Percentiles rank a stretch among this genome's conserved stretches.
These are phyloP conservation scores for Dasypogon diadema DNA, from an alignment of 2,888 invertebrate genomes.

Conservation along the genomic window DNA sequence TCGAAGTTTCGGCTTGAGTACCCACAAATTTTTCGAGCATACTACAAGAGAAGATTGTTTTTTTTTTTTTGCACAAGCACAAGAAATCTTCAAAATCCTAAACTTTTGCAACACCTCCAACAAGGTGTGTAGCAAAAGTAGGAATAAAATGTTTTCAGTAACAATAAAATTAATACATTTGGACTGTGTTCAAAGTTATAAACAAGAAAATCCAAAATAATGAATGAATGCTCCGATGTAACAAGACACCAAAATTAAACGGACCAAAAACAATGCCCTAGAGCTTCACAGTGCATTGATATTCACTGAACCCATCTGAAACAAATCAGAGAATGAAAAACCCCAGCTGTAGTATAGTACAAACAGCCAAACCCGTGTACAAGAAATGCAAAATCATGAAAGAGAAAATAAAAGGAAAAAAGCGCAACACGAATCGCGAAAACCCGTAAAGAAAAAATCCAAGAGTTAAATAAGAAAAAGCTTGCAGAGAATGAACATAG, in stretches of 20 bases:
- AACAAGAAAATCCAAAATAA: conserved; percentile 4
- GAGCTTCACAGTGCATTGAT: conserved; percentile 58
- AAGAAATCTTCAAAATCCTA: no score
- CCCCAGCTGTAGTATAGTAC: not conserved
- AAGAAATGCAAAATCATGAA: not conserved
- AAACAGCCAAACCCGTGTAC: not conserved
- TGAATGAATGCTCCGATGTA: conserved; percentile 38
- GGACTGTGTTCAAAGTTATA: not conserved
- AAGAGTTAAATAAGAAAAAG: conserved; percentile 25
- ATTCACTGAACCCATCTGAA: conserved; percentile 47
- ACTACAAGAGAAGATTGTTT: no score
- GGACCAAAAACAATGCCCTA: conserved; percentile 60
- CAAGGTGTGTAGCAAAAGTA: no score
- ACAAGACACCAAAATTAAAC: conserved; percentile 59
- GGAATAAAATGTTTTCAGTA: no score
- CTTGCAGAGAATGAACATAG: conserved; percentile 35
- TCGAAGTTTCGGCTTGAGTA: no score
- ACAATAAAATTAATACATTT: not conserved
- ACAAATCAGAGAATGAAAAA: conserved; percentile 28
- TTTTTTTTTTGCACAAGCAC: no score
- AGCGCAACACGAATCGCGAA: conserved; percentile 16
- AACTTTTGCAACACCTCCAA: no score
- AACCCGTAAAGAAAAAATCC: conserved; percentile 5
- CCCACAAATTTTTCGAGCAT: no score
- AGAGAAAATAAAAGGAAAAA: conserved; percentile 4